phyloP scores from a whole-genome alignment of 1,140 invertebrate genomes.

The Lamellibrachia luymesi region DNA sequence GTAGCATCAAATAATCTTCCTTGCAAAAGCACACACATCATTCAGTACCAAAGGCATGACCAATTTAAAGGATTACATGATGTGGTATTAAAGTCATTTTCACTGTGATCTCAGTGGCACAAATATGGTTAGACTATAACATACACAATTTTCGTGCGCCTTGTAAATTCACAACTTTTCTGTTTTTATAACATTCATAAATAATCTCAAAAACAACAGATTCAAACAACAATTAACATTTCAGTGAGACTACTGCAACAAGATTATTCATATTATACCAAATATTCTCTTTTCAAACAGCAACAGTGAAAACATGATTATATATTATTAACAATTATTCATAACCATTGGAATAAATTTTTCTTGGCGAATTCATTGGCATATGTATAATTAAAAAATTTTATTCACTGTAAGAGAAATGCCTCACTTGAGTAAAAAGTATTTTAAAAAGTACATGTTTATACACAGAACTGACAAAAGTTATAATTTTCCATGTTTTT shows the following conservation, averaged over 20 bases:
- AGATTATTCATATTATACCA: neutral
- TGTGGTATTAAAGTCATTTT: neutral
- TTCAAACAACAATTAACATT: neutral
- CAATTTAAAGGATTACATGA: neutral
- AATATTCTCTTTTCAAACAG: neutral
- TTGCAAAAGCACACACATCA: neutral
- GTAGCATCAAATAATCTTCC: neutral
- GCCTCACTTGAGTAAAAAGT: neutral
- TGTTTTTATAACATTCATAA: neutral
- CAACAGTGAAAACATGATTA: neutral
- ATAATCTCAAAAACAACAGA: neutral
- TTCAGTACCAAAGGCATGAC: neutral
- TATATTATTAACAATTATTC: neutral
- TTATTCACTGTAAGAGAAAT: neutral
- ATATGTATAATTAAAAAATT: neutral
- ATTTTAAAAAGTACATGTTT: neutral
- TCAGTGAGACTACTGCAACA: neutral
- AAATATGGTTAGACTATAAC: neutral
- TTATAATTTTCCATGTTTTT: neutral
- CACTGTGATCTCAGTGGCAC: neutral
- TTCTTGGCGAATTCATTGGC: neutral
- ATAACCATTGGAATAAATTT: neutral
- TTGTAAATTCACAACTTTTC: neutral
- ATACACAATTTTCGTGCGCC: neutral
- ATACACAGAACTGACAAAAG: neutral